These are phyloP conservation scores for Drosophila teissieri DNA, from an alignment of 1,140 invertebrate species.

Conservation along the genomic window DNA sequence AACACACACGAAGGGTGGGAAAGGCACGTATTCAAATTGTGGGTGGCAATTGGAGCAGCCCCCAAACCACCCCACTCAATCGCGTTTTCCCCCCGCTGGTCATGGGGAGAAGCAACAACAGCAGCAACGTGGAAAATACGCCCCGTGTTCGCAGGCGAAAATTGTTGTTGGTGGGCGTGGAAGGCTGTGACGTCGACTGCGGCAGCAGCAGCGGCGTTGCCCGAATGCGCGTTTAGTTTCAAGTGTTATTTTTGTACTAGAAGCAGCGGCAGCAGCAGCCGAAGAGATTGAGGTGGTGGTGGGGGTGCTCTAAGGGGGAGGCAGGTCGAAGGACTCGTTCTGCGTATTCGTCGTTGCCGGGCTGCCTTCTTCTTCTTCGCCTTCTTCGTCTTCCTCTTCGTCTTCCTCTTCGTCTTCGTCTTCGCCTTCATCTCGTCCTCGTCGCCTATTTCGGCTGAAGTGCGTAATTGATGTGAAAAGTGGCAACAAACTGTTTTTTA, in stretches of 20 bases:
- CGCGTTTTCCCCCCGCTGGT: conserved; percentile 1
- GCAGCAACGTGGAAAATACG: conserved; percentile 47
- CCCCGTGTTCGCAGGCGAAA: conserved; percentile 79
- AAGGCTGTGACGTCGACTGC: conserved; percentile 33
- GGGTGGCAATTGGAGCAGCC: conserved; percentile 37
- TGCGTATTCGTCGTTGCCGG: conserved; percentile 17
- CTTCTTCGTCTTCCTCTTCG: conserved; percentile 6
- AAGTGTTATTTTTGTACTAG: conserved; percentile 81
- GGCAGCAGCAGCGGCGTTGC: conserved; percentile 44
- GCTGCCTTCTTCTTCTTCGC: conserved; percentile 12
- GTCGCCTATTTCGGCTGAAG: conserved; percentile 81
- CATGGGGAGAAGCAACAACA: conserved; percentile 30
- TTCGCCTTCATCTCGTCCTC: conserved; percentile 15
- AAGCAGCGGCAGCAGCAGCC: conserved; percentile 37
- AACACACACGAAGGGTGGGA: conserved; percentile 47
- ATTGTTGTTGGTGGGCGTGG: conserved; percentile 73
- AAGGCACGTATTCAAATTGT: conserved; percentile 72
- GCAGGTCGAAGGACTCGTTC: conserved; percentile 37
- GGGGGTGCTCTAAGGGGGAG: background rate
- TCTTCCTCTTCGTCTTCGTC: conserved; percentile 58
- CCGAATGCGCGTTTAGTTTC: conserved; percentile 81
- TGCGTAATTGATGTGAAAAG: conserved; percentile 83
- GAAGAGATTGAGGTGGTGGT: conserved; percentile 26
- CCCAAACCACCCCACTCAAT: background rate
- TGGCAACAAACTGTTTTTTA: conserved; percentile 83